phyloP scores from a whole-genome alignment of 2,113 vertebrate species.

The Lates calcarifer region DNA sequence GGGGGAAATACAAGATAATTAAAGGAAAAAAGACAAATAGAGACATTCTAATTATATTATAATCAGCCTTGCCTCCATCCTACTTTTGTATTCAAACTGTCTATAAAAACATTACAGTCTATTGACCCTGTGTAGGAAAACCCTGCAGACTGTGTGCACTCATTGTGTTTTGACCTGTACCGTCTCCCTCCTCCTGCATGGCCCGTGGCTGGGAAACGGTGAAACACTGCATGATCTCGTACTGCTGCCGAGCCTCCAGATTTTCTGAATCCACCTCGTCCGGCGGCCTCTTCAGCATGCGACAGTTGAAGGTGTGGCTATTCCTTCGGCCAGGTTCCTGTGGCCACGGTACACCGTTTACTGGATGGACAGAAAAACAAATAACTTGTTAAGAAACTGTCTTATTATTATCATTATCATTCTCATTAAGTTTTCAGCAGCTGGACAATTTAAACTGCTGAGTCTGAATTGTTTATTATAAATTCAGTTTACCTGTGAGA shows the following conservation, averaged over 20 bases:
- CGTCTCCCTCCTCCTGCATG: conserved; percentile 93
- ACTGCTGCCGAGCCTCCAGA: conserved; percentile 92
- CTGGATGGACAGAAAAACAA: conserved; percentile 72
- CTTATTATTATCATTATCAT: too few relatives aligned
- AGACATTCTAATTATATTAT: too few relatives aligned
- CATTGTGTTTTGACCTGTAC: conserved; percentile 73
- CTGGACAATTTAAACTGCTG: too few relatives aligned
- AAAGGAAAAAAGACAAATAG: background rate
- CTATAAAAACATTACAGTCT: background rate
- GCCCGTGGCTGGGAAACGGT: conserved; percentile 92
- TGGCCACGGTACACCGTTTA: conserved; percentile 93
- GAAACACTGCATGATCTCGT: conserved; percentile 98
- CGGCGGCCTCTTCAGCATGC: conserved; percentile 94
- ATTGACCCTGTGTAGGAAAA: conserved; percentile 1
- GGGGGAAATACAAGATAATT: background rate
- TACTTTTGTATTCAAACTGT: background rate
- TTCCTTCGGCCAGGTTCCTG: conserved; percentile 89
- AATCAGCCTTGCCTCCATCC: background rate
- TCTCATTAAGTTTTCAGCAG: too few relatives aligned
- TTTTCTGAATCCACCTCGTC: conserved; percentile 90
- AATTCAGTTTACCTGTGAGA: too few relatives aligned
- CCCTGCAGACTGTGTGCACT: background rate
- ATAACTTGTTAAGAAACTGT: too few relatives aligned
- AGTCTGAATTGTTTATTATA: too few relatives aligned
- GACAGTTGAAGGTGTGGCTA: conserved; percentile 96